Evolutionary conservation across 2,113 vertebrate species (phyloP).

Genomic region (Eulacestoma nigropectus): DNA sequence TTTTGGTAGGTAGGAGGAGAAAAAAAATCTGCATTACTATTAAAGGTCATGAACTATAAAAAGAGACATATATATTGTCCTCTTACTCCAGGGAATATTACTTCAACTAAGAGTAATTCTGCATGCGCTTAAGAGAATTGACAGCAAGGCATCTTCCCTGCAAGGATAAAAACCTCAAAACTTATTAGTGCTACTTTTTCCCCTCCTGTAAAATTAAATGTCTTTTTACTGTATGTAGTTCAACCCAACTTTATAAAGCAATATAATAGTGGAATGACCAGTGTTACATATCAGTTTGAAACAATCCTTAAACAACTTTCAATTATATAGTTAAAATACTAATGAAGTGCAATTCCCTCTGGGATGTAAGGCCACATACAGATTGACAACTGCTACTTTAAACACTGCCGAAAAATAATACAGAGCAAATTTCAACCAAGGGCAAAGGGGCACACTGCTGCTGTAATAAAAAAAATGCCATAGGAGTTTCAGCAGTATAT

Average conservation of each 20-base stretch:
- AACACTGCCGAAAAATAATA: slow-evolving; percentile 24
- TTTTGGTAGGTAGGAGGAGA: not conserved
- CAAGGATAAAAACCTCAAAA: not conserved
- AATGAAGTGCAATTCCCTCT: not conserved
- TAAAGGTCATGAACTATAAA: not conserved
- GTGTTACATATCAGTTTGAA: not conserved
- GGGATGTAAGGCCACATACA: not conserved
- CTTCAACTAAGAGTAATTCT: not conserved
- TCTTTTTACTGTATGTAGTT: not conserved
- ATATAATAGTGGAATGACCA: not conserved
- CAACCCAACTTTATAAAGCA: not conserved
- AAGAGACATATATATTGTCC: not conserved
- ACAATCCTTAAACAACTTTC: not conserved
- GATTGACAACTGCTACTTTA: slow-evolving; percentile 16
- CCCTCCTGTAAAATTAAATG: not conserved
- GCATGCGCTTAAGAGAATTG: not conserved
- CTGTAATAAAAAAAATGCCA: not conserved
- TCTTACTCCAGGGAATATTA: not conserved
- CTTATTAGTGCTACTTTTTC: not conserved
- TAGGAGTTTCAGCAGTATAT: not conserved
- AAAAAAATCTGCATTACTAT: not conserved
- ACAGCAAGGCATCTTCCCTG: not conserved
- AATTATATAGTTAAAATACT: not conserved
- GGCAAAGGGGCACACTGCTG: slow-evolving; percentile 4
- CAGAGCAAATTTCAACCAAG: slow-evolving; percentile 39